Evolutionary conservation across 2,888 invertebrate species (phyloP), one percentile per base, ranked within the genome.

Genomic region (Dicyrtoma fusca): DNA sequence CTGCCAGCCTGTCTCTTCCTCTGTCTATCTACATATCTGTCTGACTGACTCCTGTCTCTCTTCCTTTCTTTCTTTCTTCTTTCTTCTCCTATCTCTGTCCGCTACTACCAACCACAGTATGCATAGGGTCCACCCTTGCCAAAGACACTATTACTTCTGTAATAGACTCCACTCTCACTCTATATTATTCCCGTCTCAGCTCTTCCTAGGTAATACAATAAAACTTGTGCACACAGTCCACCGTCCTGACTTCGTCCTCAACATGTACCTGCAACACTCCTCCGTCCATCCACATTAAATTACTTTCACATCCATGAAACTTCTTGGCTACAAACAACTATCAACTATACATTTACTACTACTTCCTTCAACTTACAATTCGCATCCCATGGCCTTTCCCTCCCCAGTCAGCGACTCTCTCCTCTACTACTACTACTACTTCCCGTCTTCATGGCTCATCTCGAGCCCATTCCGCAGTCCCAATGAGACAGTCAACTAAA

Each of bases 361-460:
- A 42, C 49, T 71, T 63, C 68, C 71, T 45, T 44, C 53, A 44
- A 34, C 17, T 34, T 14, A 23, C 19, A 62, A 21, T 6, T 19
- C 34, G 8, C 34, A 34, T 34, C 34, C 4, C 34, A 34, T 34
- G 34, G 34, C 34, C 34, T 34, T 8, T 34, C 34, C 3, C 34
- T 34, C 3, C 34, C 34, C n/a, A n/a, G n/a, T n/a, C n/a, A n/a
- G n/a, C n/a, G n/a, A n/a, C n/a, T n/a, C n/a, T n/a, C n/a, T n/a
- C n/a, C n/a, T n/a, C n/a, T n/a, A n/a, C n/a, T n/a, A n/a, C n/a
- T n/a, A n/a, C n/a, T 5, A 34, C 34, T 5, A 42, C 63, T 53
- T 53, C 63, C 62, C 70, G 62, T 70, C 63, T 70, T 70, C 70
- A 70, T 70, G 70, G 62, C 70, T 70, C 63, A 63, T 70, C 51